Evolutionary conservation across 2,797 vertebrate species (phyloP), one percentile per base, ranked within the genome.

Genomic region (Miichthys miiuy): DNA sequence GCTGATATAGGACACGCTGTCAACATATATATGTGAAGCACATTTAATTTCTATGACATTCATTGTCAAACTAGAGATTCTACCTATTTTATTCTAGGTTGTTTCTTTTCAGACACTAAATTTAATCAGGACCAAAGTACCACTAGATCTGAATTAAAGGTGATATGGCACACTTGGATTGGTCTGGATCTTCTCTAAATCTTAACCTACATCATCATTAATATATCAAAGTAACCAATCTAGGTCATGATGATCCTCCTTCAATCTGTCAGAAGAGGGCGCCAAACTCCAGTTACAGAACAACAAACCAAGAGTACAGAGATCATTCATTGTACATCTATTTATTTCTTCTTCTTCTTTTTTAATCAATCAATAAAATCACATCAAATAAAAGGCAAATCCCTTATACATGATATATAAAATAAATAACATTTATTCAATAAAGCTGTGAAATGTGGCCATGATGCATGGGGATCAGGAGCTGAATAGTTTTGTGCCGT

Each of bases 361-460:
- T 84, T 83, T 74, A 83, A 76, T 42, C 68, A 90, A 81, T 85
- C 77, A 81, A 42, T 82, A 75, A 87, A 88, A 85, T 84, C 77
- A 88, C 88, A 88, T 68, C 41, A 84, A 90, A 79, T 79, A 58
- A 91, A 83, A 84, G 55, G 64, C 34, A 10, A 78, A 50, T 68
- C 38, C 48, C 7, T 83, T 77, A 18, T 80, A 90, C 84, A 85
- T 42, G 64, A 84, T 87, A 76, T 91, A 88, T 73, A 85, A 91
- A 93, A 93, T 91, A 87, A 92, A 85, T 85, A 79, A 90, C 85
- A 84, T 89, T 78, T 90, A 87, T 85, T 88, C 10, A 79, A 51
- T 89, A 78, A 89, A 88, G 73, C 72, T 85, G 85, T 90, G 77
- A 81, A 73, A 77, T 84, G 82, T 86, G 77, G 75, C 47, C 62